Evolutionary conservation across 2,888 invertebrate species (phyloP), one percentile per base, ranked within the genome.

Genomic region (Hydriomena furcata): DNA sequence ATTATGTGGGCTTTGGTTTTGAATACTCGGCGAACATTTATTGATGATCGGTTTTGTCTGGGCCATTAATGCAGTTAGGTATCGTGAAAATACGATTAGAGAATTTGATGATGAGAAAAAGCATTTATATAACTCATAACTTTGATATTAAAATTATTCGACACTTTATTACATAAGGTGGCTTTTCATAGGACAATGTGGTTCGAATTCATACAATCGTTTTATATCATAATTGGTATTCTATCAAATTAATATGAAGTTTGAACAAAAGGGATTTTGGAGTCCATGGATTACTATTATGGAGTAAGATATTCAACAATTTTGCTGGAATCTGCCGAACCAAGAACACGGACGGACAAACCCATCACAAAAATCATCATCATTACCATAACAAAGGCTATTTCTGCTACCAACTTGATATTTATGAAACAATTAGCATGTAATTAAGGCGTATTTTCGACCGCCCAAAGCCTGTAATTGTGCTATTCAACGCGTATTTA

Each of bases 381-480:
- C 31, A 31, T 31, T 31, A 31, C 31, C 31, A 31, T 31, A 31
- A 31, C 31, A 31, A 31, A 12, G n/a, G 31, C 7, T 31, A 31
- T 12, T 12, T 10, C 31, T 17, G 31, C 20, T 34, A 20, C 34
- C 21, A 21, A 21, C 21, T 34, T 34, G 34, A 34, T 58, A 60
- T 57, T 59, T 54, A 57, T 54, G 46, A 27, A 55, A 55, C 36
- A 55, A 58, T 17, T 28, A 38, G 27, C 17, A 10, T 21, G 58
- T 57, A 44, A 58, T 61, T 49, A 50, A 58, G n/a, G n/a, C 36
- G 55, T 52, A 60, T 58, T 60, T 55, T 60, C 48, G 58, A 52
- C 61, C 63, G 59, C 65, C 60, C 50, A 54, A 64, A 55, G 56
- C 58, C 49, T 63, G 65, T 69, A 68, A 73, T 70, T 70, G 61